Conservation (phyloP, 1,140 invertebrate species). For the Chelonus insularis region DNA sequence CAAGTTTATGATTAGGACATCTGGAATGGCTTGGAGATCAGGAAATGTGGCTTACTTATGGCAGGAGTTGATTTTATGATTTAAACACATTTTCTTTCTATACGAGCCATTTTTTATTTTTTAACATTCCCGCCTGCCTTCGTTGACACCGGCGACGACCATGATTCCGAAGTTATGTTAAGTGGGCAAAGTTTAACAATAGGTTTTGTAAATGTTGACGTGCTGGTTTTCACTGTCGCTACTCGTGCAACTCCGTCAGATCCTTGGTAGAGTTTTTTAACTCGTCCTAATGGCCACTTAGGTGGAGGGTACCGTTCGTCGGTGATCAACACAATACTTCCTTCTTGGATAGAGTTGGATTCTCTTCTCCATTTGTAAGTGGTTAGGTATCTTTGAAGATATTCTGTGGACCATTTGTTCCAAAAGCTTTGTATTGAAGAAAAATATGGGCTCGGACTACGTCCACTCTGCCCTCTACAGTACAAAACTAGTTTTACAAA, state of each 20-base stretch:
- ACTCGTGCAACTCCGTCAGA: constrained; percentile 2
- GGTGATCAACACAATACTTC: neutral
- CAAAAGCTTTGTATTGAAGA: neutral
- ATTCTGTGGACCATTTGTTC: neutral
- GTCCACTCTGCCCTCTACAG: too few species aligned
- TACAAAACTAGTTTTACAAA: too few species aligned
- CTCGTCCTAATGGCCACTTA: constrained; percentile 1
- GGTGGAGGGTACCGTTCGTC: constrained; percentile 3
- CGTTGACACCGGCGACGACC: too few species aligned
- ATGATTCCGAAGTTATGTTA: too few species aligned
- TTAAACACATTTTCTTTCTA: too few species aligned
- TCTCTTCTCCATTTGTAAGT: constrained; percentile 15
- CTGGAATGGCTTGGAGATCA: too few species aligned
- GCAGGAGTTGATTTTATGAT: too few species aligned
- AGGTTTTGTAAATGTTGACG: neutral
- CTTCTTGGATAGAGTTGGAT: neutral
- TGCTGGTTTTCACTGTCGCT: neutral
- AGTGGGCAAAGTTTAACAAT: constrained; percentile 3
- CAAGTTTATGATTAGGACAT: too few species aligned
- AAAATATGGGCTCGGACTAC: too few species aligned
- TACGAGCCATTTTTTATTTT: neutral
- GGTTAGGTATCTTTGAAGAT: neutral
- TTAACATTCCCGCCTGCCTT: neutral
- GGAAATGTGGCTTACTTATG: too few species aligned
- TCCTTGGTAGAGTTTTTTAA: constrained; percentile 1